Percentiles rank a stretch among this genome's conserved stretches.
Evolutionary conservation across 1,140 invertebrate genomes (phyloP).

Genomic region (Drosophila insularis): DNA sequence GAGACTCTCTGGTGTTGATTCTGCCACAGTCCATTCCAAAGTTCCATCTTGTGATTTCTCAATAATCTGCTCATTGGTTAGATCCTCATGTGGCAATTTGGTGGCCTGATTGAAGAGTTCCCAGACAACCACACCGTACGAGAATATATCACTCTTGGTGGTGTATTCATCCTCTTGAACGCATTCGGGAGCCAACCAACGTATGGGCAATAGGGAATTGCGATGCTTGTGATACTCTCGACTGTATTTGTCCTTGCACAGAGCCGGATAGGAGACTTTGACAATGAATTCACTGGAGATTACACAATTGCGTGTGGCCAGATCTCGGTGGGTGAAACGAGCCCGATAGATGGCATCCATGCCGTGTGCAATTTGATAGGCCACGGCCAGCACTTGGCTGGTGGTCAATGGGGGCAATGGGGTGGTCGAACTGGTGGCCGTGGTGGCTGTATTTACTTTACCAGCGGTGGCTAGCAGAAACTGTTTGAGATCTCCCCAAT

Average conservation of each 20-base stretch:
- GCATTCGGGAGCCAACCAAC: slow-evolving; percentile 95
- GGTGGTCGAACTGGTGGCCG: slow-evolving; percentile 58
- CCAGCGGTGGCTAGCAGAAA: slow-evolving; percentile 91
- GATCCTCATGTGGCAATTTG: slow-evolving; percentile 91
- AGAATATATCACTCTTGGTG: slow-evolving; percentile 96
- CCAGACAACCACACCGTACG: slow-evolving; percentile 94
- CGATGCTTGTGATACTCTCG: slow-evolving; percentile 92
- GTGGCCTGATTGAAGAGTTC: slow-evolving; percentile 90
- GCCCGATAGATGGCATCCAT: slow-evolving; percentile 88
- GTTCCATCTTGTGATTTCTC: slow-evolving; percentile 87
- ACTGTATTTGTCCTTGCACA: slow-evolving; percentile 92
- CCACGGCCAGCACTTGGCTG: slow-evolving; percentile 88
- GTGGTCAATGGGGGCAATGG: slow-evolving; percentile 86
- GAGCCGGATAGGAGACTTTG: slow-evolving; percentile 91
- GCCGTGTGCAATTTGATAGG: slow-evolving; percentile 91
- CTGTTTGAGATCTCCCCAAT: slow-evolving; percentile 98
- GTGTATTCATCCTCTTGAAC: slow-evolving; percentile 95
- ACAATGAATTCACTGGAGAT: slow-evolving; percentile 91
- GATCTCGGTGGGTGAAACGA: slow-evolving; percentile 85
- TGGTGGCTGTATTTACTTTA: slow-evolving; percentile 71
- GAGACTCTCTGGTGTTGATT: slow-evolving; percentile 86
- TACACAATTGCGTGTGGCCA: slow-evolving; percentile 96
- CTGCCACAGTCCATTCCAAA: slow-evolving; percentile 87
- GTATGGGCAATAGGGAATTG: slow-evolving; percentile 90
- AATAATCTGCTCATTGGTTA: slow-evolving; percentile 90